These are phyloP conservation scores for Drosophila kambysellisi DNA, from an alignment of 2,888 invertebrate genomes.

Conservation along the genomic window DNA sequence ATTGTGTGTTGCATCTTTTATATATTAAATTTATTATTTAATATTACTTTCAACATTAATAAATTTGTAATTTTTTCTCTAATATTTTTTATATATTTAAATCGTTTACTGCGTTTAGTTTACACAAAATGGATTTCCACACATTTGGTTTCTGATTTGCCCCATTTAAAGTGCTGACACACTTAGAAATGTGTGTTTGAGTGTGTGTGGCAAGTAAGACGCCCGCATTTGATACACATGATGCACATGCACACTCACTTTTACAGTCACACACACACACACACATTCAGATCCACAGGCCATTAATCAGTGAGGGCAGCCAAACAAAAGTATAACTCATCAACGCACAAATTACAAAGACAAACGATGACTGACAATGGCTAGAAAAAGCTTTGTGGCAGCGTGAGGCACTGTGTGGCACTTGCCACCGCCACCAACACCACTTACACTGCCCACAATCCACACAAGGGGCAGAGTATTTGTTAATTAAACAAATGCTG, in stretches of 20 bases:
- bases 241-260: not conserved
- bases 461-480: constrained; percentile 60
- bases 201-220: constrained; percentile 29
- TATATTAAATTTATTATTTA: not conserved
- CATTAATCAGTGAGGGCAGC: constrained; percentile 69
- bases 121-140: not conserved
- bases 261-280: not conserved
- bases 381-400: constrained; percentile 42
- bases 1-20: no score
- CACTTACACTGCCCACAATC: constrained; percentile 76
- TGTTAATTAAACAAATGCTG: constrained; percentile 81
- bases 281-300: constrained; percentile 51
- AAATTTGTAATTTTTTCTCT: not conserved
- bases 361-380: constrained; percentile 77
- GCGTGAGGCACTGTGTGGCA: constrained; percentile 28
- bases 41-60: not conserved
- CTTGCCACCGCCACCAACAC: constrained; percentile 39
- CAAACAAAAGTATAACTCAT: constrained; percentile 77
- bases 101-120: not conserved
- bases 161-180: constrained; percentile 11
- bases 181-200: constrained; percentile 18
- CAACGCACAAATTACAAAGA: constrained; percentile 79
- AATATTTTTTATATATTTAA: not conserved
- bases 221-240: constrained; percentile 59
- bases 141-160: constrained; percentile 1